Percentiles rank a stretch among this genome's conserved stretches.
Conservation (phyloP, 37 sponge, comb jelly and placozoan genomes). For the Hormiphora californensis region DNA sequence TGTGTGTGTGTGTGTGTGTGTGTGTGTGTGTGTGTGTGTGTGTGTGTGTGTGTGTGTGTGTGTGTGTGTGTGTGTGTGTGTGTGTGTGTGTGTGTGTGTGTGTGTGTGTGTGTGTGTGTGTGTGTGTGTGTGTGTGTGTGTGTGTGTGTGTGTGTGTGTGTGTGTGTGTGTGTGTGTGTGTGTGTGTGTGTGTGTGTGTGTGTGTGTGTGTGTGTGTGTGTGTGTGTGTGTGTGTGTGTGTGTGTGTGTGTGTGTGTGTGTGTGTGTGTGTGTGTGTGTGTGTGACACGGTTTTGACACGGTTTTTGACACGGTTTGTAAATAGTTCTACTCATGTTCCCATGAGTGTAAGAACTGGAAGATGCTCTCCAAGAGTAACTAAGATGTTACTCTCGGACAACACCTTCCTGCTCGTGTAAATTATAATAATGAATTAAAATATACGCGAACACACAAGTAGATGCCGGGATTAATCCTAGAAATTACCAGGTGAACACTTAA, state of each 20-base stretch:
- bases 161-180: slow-evolving; percentile 56
- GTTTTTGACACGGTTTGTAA: too few species aligned
- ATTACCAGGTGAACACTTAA: too few species aligned
- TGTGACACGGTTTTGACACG: too few species aligned
- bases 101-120: slow-evolving; percentile 12
- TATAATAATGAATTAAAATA: too few species aligned
- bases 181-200: slow-evolving; percentile 56
- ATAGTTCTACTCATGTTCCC: too few species aligned
- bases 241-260: slow-evolving; percentile 37
- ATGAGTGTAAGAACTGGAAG: too few species aligned
- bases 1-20: slow-evolving; percentile 58
- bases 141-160: slow-evolving; percentile 37
- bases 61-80: slow-evolving; percentile 51
- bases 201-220: slow-evolving; percentile 28
- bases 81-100: slow-evolving; percentile 42
- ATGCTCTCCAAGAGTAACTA: too few species aligned
- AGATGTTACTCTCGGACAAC: too few species aligned
- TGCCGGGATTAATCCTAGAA: too few species aligned
- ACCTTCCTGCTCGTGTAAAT: too few species aligned
- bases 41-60: slow-evolving; percentile 51
- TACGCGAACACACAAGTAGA: too few species aligned
- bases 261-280: slow-evolving; percentile 32
- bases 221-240: slow-evolving; percentile 48
- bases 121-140: background rate
- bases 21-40: slow-evolving; percentile 55